Evolutionary conservation across 2,888 invertebrate species (phyloP).

Genomic region (Merodon equestris): DNA sequence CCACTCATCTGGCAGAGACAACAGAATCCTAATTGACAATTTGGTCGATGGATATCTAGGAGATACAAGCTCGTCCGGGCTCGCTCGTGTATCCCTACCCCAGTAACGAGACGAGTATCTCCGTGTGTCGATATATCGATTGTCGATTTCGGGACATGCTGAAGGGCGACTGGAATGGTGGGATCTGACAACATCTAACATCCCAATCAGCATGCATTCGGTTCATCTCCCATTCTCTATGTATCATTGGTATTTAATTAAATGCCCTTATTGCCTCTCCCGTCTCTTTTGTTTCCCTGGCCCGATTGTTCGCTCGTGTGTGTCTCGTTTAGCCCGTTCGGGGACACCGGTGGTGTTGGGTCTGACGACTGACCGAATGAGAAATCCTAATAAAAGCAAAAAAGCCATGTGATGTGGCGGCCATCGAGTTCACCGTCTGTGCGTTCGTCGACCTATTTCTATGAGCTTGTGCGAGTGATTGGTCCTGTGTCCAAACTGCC

Average conservation of each 20-base stretch:
- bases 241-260: slow-evolving; percentile 62
- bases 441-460: background rate
- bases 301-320: too few relatives aligned
- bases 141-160: too few relatives aligned
- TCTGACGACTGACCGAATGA: too few relatives aligned
- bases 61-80: background rate
- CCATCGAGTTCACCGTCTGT: background rate
- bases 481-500: slow-evolving; percentile 25
- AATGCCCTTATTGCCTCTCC: too few relatives aligned
- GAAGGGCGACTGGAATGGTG: too few relatives aligned
- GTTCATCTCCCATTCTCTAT: slow-evolving; percentile 49
- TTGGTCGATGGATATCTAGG: slow-evolving; percentile 48
- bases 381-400: slow-evolving; percentile 11
- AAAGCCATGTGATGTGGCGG: slow-evolving; percentile 23
- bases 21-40: slow-evolving; percentile 61
- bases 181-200: slow-evolving; percentile 18
- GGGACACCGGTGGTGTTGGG: too few relatives aligned
- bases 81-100: too few relatives aligned
- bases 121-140: too few relatives aligned
- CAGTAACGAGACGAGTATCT: too few relatives aligned
- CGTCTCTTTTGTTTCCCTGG: too few relatives aligned
- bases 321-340: too few relatives aligned
- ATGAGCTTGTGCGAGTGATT: slow-evolving; percentile 24
- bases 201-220: slow-evolving; percentile 56
- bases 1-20: slow-evolving; percentile 49